A percentile compares a stretch with the other conserved stretches of the same genome.
These are phyloP conservation scores for Pseudochromis fuscus DNA, from an alignment of 2,797 vertebrate species.

Conservation along the genomic window DNA sequence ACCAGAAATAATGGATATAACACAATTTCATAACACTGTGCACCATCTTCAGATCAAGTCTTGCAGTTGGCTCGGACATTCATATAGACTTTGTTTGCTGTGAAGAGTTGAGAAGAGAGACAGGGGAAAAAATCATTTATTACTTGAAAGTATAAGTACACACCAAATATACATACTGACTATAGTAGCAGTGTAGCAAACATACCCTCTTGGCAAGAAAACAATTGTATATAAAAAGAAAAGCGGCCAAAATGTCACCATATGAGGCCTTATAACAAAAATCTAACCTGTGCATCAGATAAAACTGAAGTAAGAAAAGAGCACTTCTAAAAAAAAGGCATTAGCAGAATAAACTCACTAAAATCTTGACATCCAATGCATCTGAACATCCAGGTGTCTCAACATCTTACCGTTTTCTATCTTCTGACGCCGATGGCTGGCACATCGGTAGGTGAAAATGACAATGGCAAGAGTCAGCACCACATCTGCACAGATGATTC, in stretches of 20 bases:
- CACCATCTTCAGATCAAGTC: constrained; percentile 29
- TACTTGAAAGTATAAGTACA: constrained; percentile 4
- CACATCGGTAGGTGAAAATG: constrained; percentile 76
- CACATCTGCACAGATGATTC: constrained; percentile 79
- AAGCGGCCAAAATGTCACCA: background rate
- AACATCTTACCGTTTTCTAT: constrained; percentile 71
- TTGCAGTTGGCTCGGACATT: constrained; percentile 82
- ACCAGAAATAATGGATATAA: background rate
- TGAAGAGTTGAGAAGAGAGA: constrained; percentile 48
- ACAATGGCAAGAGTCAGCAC: constrained; percentile 82
- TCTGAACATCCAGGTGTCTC: no score
- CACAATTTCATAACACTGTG: background rate
- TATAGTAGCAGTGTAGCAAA: no score
- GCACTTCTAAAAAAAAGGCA: background rate
- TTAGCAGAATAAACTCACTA: no score
- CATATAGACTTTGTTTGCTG: constrained; percentile 86
- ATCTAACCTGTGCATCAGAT: background rate
- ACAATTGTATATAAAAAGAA: background rate
- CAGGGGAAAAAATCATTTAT: background rate
- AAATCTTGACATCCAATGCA: background rate
- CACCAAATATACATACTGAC: no score
- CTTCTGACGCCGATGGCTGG: constrained; percentile 65
- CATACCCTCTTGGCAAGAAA: no score
- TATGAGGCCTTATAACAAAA: background rate
- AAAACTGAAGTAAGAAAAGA: background rate